Evolutionary conservation across 2,797 vertebrate species (phyloP).

Genomic region (Enteromius unitaeniatus): DNA sequence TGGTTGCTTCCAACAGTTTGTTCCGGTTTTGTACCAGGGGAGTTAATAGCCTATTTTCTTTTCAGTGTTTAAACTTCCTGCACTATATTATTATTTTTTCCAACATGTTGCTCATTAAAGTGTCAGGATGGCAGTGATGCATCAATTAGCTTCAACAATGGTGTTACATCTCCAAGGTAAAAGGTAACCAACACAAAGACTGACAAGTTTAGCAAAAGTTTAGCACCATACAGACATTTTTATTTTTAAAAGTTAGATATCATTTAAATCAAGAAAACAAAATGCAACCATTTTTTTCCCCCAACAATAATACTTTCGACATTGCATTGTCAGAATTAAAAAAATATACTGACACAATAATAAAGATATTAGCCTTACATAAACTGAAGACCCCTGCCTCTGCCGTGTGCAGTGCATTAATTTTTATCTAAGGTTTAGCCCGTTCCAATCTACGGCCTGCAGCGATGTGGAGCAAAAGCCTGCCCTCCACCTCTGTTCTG

Average conservation of each 20-base stretch:
- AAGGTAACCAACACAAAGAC: not conserved
- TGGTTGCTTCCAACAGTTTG: conserved; percentile 29
- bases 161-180: conserved; percentile 32
- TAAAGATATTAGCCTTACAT: conserved; percentile 31
- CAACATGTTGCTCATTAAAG: conserved; percentile 38
- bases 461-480: conserved; percentile 40
- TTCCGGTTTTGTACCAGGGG: conserved; percentile 11
- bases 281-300: not conserved
- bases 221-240: not conserved
- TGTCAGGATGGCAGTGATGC: not conserved
- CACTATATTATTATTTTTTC: conserved; percentile 38
- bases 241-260: not conserved
- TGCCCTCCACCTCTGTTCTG: conserved; percentile 52
- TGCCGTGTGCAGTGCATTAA: not conserved
- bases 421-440: conserved; percentile 33
- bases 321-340: not conserved
- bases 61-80: conserved; percentile 31
- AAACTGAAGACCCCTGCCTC: not conserved
- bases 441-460: conserved; percentile 24
- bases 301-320: not conserved
- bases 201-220: conserved; percentile 11
- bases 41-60: conserved; percentile 38
- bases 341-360: conserved; percentile 28
- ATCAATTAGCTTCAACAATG: conserved; percentile 46
- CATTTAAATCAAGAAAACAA: not conserved